phyloP scores from a whole-genome alignment of 2,113 vertebrate species.

The Hystrix brachyura region DNA sequence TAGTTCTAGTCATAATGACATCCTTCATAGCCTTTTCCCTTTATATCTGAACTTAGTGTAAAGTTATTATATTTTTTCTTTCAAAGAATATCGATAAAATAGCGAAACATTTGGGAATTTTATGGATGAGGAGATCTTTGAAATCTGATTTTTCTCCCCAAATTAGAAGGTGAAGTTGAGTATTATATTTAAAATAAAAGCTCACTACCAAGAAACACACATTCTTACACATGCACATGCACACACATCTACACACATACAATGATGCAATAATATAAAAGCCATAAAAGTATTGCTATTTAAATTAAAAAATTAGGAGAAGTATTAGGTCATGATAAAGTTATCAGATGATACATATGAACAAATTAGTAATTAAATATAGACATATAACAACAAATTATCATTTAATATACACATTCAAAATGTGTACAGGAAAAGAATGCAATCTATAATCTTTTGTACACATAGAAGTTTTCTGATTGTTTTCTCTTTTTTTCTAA shows the following conservation, averaged over 20 bases:
- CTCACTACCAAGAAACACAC: neutral
- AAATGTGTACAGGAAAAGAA: neutral
- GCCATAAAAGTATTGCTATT: neutral
- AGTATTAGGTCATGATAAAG: neutral
- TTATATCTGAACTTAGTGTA: neutral
- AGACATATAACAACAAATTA: neutral
- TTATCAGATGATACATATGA: neutral
- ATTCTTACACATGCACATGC: neutral
- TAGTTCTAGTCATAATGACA: neutral
- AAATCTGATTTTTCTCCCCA: neutral
- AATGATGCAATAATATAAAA: neutral
- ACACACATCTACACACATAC: too few species aligned
- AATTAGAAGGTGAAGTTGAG: neutral
- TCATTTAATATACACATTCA: neutral
- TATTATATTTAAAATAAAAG: neutral
- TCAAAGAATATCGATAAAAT: constrained; percentile 30
- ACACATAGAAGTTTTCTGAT: neutral
- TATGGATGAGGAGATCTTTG: neutral
- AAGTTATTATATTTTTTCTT: constrained; percentile 13
- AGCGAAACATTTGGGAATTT: constrained; percentile 8
- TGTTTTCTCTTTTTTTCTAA: neutral
- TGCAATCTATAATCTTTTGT: neutral
- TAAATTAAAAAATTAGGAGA: neutral
- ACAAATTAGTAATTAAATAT: neutral
- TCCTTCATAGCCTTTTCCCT: neutral